Conservation (phyloP, 2,113 vertebrate species). For the Otocyon megalotis region DNA sequence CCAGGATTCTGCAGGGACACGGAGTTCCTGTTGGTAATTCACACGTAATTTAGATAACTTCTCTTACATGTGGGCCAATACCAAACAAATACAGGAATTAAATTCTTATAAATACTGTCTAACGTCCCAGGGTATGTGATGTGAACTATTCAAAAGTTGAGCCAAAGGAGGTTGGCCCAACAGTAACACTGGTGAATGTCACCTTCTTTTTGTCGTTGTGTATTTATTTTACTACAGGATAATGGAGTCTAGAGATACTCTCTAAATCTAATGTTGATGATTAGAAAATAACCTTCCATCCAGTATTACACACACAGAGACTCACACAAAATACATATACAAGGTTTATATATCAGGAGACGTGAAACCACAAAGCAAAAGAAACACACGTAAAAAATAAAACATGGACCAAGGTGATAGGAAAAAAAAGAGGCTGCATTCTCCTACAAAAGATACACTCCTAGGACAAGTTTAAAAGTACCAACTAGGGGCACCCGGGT, state of each 20-base stretch:
- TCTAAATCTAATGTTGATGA: neutral
- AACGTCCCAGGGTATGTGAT: neutral
- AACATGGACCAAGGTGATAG: neutral
- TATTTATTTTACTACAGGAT: neutral
- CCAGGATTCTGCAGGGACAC: neutral
- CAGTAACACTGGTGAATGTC: neutral
- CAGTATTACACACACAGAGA: neutral
- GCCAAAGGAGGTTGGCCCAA: neutral
- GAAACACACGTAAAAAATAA: neutral
- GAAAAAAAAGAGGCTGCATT: neutral
- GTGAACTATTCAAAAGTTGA: neutral
- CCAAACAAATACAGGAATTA: neutral
- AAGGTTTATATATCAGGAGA: neutral
- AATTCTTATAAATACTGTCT: neutral
- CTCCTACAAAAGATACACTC: neutral
- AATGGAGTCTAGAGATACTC: neutral
- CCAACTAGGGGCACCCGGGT: accelerated
- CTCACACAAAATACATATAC: neutral
- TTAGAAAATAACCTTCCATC: neutral
- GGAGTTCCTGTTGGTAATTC: neutral
- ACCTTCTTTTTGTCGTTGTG: neutral
- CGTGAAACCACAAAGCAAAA: neutral
- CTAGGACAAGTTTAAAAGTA: neutral
- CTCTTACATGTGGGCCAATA: neutral
- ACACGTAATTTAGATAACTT: neutral